Evolutionary conservation across 2,113 vertebrate species (phyloP).

Genomic region (Malurus cyaneus): DNA sequence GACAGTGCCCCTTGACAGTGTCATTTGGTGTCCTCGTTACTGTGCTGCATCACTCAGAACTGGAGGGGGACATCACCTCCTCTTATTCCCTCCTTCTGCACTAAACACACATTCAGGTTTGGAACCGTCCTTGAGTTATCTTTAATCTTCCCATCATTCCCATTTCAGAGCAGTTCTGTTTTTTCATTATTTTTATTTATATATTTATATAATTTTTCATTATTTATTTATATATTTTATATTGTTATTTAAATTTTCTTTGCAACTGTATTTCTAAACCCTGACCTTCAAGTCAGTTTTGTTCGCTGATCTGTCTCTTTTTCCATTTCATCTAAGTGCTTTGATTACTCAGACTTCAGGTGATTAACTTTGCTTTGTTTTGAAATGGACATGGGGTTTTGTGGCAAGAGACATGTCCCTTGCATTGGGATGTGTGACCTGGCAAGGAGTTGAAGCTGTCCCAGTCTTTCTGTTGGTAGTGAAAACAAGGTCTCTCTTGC

Average conservation of each 20-base stretch:
- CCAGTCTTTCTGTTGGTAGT: fast-evolving
- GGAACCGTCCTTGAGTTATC: background rate
- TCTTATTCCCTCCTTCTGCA: background rate
- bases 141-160: background rate
- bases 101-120: background rate
- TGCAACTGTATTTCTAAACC: background rate
- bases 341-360: background rate
- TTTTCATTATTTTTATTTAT: background rate
- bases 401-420: background rate
- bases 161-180: background rate
- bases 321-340: background rate
- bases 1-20: background rate
- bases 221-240: background rate
- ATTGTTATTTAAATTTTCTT: conserved; percentile 7
- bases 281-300: background rate
- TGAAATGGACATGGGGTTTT: background rate
- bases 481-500: background rate
- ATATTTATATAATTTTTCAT: no score
- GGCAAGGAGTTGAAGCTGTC: background rate
- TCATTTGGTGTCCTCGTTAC: background rate
- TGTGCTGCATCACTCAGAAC: background rate
- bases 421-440: fast-evolving
- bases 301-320: background rate
- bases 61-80: background rate
- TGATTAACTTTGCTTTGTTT: background rate